Percentiles rank a stretch among this genome's conserved stretches.
These are phyloP conservation scores for Cephalopterus ornatus DNA, from an alignment of 2,113 vertebrate genomes.

Conservation along the genomic window DNA sequence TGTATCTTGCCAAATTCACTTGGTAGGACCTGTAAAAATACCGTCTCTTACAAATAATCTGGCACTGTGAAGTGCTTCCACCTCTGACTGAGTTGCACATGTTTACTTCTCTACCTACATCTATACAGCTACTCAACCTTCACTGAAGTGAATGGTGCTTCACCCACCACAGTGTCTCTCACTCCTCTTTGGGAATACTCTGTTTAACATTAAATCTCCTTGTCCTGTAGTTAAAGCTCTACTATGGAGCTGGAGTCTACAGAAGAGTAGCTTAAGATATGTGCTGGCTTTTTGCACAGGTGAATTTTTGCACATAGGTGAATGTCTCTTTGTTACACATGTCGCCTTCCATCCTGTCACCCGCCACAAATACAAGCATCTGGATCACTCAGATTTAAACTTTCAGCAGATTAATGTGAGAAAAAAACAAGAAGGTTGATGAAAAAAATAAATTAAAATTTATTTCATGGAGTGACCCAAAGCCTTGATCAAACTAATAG, in stretches of 20 bases:
- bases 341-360: not conserved
- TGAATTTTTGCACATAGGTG: not conserved
- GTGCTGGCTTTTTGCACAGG: not conserved
- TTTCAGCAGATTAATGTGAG: not conserved
- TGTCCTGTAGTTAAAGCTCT: not conserved
- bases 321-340: not conserved
- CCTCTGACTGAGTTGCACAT: not conserved
- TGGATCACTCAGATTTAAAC: not conserved
- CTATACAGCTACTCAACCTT: not conserved
- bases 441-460: not conserved
- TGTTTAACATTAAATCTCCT: not conserved
- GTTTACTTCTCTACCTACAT: not conserved
- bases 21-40: not conserved
- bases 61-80: not conserved
- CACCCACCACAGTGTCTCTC: not conserved
- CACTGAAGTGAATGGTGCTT: not conserved
- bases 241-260: not conserved
- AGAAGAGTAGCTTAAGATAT: not conserved
- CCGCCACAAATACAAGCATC: not conserved
- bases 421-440: rapidly evolving
- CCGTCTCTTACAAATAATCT: not conserved
- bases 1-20: not conserved
- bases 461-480: not conserved
- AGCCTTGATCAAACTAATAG: not conserved
- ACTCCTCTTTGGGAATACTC: not conserved